Percentiles rank a stretch among this genome's conserved stretches.
These are phyloP conservation scores for Conops quadrifasciatus DNA, from an alignment of 2,888 invertebrate genomes.

Conservation along the genomic window DNA sequence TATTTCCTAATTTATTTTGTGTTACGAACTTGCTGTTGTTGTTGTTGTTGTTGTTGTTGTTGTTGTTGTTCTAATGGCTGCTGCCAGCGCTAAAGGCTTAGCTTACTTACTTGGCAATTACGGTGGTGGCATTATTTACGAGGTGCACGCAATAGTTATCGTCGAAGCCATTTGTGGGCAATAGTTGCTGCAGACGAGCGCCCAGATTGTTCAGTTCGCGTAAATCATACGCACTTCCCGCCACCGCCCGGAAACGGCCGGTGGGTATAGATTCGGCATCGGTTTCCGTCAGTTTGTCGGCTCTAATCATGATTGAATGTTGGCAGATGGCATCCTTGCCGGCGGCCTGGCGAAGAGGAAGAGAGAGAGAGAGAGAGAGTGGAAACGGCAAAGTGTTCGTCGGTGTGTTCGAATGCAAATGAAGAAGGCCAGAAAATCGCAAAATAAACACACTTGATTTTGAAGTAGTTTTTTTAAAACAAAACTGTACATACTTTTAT, in stretches of 20 bases:
- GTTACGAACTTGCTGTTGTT: background rate
- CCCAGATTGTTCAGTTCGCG: conserved; percentile 73
- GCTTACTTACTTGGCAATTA: conserved; percentile 70
- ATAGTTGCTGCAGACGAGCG: conserved; percentile 72
- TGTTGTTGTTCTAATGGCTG: conserved; percentile 8
- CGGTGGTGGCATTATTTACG: conserved; percentile 59
- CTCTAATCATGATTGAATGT: conserved; percentile 77
- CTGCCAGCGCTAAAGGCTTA: no score
- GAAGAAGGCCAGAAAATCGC: background rate
- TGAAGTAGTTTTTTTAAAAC: no score
- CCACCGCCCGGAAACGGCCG: conserved; percentile 75
- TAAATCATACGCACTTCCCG: conserved; percentile 78
- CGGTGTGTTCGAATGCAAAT: background rate
- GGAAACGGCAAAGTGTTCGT: background rate
- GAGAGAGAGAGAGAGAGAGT: background rate
- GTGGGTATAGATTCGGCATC: conserved; percentile 78
- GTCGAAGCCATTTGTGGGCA: conserved; percentile 80
- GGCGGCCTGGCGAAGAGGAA: conserved; percentile 65
- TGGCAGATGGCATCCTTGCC: conserved; percentile 73
- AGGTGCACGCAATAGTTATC: conserved; percentile 77
- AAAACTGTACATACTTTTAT: no score
- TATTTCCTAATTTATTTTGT: background rate
- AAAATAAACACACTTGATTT: background rate
- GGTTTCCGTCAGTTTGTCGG: conserved; percentile 77
- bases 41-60: background rate